phyloP scores from a whole-genome alignment of 2,797 vertebrate genomes.

The Garrulus glandarius region DNA sequence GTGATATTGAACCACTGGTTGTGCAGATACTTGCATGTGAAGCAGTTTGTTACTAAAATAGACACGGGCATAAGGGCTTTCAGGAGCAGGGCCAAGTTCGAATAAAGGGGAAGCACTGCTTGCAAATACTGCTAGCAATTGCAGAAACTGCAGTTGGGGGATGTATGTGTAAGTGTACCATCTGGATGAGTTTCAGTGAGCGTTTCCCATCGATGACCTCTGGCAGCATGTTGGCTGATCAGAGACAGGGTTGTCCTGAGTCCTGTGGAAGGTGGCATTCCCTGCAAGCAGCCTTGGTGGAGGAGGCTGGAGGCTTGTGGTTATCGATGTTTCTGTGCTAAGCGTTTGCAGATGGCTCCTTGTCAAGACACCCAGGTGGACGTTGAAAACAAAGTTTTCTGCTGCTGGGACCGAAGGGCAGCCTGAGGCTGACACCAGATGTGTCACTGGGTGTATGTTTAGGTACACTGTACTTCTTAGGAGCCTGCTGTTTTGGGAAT shows the following conservation, averaged over 20 bases:
- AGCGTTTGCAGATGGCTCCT: background rate
- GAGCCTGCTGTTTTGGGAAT: background rate
- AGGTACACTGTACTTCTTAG: background rate
- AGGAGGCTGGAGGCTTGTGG: background rate
- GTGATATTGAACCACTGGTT: background rate
- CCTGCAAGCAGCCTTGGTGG: constrained; percentile 13
- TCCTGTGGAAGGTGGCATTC: constrained; percentile 7
- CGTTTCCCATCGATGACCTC: rapidly evolving
- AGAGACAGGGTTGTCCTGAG: background rate
- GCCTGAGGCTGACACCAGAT: background rate
- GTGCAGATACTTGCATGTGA: constrained; percentile 16
- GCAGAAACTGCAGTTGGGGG: background rate
- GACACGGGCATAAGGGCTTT: constrained; percentile 16
- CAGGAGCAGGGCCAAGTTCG: constrained; percentile 28
- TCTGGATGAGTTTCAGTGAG: background rate
- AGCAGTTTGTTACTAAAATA: constrained; percentile 47
- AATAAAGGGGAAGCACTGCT: background rate
- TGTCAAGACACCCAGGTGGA: background rate
- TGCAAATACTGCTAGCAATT: background rate
- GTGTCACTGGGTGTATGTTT: background rate
- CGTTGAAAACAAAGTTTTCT: background rate
- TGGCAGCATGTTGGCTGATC: background rate
- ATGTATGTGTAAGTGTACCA: background rate
- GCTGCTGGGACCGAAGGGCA: background rate
- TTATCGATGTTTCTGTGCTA: background rate